These are phyloP conservation scores for Oreochromis niloticus DNA, from an alignment of 2,113 vertebrate species.

Conservation along the genomic window DNA sequence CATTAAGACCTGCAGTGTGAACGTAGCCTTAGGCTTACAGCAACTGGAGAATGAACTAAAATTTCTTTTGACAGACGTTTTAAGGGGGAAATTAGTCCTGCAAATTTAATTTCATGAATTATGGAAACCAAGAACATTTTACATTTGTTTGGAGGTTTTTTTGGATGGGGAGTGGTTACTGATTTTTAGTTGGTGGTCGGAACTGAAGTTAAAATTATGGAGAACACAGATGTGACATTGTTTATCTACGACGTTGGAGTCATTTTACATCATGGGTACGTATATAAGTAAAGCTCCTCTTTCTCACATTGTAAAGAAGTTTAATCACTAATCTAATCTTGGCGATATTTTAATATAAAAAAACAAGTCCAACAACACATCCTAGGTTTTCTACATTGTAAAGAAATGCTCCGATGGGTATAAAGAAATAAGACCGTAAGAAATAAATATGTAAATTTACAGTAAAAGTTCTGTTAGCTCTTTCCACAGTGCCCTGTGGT, in stretches of 20 bases:
- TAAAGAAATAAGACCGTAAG: background rate
- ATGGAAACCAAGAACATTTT: background rate
- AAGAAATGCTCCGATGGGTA: background rate
- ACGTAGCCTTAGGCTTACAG: background rate
- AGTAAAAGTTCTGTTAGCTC: background rate
- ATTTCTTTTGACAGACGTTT: background rate
- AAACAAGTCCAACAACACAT: background rate
- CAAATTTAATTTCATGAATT: background rate
- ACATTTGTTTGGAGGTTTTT: rapidly evolving
- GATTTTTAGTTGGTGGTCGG: background rate
- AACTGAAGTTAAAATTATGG: background rate
- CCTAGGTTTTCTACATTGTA: background rate
- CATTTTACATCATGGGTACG: background rate
- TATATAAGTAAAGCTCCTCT: background rate
- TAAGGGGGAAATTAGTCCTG: background rate
- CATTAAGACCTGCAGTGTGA: no score
- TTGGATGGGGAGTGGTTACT: background rate
- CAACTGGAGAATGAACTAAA: background rate
- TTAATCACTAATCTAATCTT: background rate
- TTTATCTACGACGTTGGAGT: background rate
- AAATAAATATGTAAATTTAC: background rate
- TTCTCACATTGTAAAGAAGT: background rate
- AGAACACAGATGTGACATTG: background rate
- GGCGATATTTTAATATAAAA: background rate
- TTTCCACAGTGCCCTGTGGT: background rate